phyloP scores from a whole-genome alignment of 2,888 invertebrate species.

The Drosophila borealis region DNA sequence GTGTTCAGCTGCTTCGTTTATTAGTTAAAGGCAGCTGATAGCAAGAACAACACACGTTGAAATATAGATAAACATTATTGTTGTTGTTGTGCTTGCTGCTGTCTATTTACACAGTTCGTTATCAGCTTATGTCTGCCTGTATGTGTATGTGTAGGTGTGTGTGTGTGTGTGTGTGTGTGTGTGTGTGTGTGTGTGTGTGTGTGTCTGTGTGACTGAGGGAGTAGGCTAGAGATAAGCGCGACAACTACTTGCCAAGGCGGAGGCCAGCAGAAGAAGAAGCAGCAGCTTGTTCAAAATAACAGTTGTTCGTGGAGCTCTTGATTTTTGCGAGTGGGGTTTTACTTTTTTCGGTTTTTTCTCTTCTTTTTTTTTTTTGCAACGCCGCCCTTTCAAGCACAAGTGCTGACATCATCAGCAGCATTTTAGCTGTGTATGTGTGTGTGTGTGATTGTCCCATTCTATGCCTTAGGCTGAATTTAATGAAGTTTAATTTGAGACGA shows the following conservation, averaged over 20 bases:
- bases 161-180: not conserved
- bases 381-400: constrained; percentile 14
- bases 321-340: constrained; percentile 34
- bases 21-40: constrained; percentile 27
- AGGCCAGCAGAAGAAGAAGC: constrained; percentile 14
- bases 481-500: constrained; percentile 28
- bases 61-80: constrained; percentile 56
- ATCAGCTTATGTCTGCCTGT: constrained; percentile 43
- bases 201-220: not conserved
- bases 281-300: constrained; percentile 47
- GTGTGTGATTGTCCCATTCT: constrained; percentile 6
- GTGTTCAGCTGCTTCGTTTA: constrained; percentile 28
- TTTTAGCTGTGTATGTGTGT: not conserved
- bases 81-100: constrained; percentile 20
- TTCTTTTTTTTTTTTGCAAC: constrained; percentile 28
- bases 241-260: constrained; percentile 40
- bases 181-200: not conserved
- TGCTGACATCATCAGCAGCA: constrained; percentile 45
- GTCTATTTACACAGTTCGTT: constrained; percentile 52
- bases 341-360: constrained; percentile 9
- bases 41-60: constrained; percentile 37
- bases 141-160: not conserved
- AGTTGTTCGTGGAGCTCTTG: constrained; percentile 43
- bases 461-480: constrained; percentile 14
- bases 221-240: constrained; percentile 56